phyloP scores from a whole-genome alignment of 2,797 vertebrate species.

The Oreonectes daqikongensis region DNA sequence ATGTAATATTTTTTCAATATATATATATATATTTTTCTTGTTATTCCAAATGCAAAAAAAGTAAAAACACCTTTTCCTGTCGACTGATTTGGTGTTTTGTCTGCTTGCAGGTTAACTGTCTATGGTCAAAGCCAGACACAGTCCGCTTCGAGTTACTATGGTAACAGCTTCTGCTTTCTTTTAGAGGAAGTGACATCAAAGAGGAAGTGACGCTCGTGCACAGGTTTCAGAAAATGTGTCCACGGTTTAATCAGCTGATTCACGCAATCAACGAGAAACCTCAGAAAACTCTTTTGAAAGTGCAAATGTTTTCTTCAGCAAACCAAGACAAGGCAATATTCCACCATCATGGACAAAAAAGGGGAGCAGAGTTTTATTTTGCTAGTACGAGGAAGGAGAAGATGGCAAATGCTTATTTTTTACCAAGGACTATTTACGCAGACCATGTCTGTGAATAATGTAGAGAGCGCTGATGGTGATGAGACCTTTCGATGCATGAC shows the following conservation, averaged over 20 bases:
- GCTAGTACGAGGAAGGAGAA: constrained; percentile 81
- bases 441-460: constrained; percentile 70
- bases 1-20: no score
- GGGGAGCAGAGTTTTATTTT: constrained; percentile 94
- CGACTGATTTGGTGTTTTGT: constrained; percentile 18
- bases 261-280: constrained; percentile 48
- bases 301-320: constrained; percentile 52
- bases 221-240: constrained; percentile 82
- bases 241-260: constrained; percentile 81
- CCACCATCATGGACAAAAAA: constrained; percentile 60
- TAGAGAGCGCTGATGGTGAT: constrained; percentile 44
- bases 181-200: constrained; percentile 92
- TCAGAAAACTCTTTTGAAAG: constrained; percentile 48
- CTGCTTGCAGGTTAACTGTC: constrained; percentile 43
- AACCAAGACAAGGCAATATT: constrained; percentile 82
- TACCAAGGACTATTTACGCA: constrained; percentile 86
- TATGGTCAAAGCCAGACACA: constrained; percentile 23
- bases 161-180: constrained; percentile 90
- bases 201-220: constrained; percentile 95
- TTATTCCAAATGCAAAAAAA: no score
- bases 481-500: constrained; percentile 59
- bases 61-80: no score
- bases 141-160: constrained; percentile 59
- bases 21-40: no score
- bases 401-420: constrained; percentile 74